Percentiles rank a stretch among this genome's conserved stretches.
Conservation (phyloP, 53 echinoderm and acorn worm species). For the Arbacia lixula region DNA sequence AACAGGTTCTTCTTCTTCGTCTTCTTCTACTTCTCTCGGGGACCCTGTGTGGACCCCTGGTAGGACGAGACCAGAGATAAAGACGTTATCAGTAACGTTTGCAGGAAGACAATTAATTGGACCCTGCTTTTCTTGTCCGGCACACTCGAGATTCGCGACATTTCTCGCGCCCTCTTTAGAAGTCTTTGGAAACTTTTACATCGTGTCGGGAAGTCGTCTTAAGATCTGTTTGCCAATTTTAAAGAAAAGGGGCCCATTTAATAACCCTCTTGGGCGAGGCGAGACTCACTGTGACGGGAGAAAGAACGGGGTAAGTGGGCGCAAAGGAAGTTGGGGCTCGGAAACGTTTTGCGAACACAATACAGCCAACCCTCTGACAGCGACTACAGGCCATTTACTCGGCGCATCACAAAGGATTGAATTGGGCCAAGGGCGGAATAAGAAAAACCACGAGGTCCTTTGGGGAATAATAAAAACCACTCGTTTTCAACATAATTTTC, state of each 20-base stretch:
- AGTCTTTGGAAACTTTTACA: slow-evolving; percentile 33
- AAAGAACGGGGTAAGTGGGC: background rate
- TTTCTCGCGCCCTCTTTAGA: slow-evolving; percentile 39
- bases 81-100: slow-evolving; percentile 26
- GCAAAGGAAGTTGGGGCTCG: slow-evolving; percentile 21
- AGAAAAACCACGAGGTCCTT: slow-evolving; percentile 32
- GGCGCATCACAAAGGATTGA: slow-evolving; percentile 28
- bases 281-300: slow-evolving; percentile 7
- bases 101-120: slow-evolving; percentile 37
- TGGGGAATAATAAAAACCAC: slow-evolving; percentile 2
- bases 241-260: slow-evolving; percentile 31
- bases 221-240: slow-evolving; percentile 10
- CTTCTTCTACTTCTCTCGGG: too few species aligned
- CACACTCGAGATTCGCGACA: background rate
- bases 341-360: slow-evolving; percentile 56
- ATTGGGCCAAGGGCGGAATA: slow-evolving; percentile 60
- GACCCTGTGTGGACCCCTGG: too few species aligned
- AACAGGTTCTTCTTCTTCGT: slow-evolving; percentile 4
- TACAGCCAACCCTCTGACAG: slow-evolving; percentile 17
- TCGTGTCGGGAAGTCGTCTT: background rate
- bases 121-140: background rate
- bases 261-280: slow-evolving; percentile 20
- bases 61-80: too few species aligned
- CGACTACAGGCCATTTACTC: slow-evolving; percentile 21
- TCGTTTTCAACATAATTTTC: too few species aligned